phyloP scores from a whole-genome alignment of 2,888 invertebrate species.

The Helobdella robusta region DNA sequence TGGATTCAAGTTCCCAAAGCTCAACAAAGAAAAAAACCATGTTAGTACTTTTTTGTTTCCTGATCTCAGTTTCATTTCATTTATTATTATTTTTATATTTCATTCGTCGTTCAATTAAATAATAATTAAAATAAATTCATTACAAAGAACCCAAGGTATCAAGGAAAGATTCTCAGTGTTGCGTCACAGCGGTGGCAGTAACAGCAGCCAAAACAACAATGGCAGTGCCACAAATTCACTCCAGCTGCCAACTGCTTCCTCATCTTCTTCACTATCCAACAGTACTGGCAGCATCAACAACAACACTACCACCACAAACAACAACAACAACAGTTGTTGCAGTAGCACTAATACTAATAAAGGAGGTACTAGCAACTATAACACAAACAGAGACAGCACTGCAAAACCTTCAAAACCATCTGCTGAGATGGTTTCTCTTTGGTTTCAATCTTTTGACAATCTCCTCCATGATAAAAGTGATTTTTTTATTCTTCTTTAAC shows the following conservation, averaged over 20 bases:
- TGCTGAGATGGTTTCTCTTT: slow-evolving; percentile 6
- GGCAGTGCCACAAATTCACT: too few species aligned
- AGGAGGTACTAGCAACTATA: too few species aligned
- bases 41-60: not conserved
- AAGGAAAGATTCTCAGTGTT: slow-evolving; percentile 20
- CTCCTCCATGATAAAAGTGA: slow-evolving; percentile 23
- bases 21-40: not conserved
- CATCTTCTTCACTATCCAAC: too few species aligned
- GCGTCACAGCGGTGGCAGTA: not conserved
- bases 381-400: too few species aligned
- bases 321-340: too few species aligned
- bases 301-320: too few species aligned
- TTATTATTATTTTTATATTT: not conserved
- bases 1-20: slow-evolving; percentile 1
- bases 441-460: slow-evolving; percentile 21
- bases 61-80: not conserved
- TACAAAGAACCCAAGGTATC: slow-evolving; percentile 21
- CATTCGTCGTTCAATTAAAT: not conserved
- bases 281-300: too few species aligned
- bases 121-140: too few species aligned
- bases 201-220: not conserved
- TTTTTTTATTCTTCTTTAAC: not conserved
- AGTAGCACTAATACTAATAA: too few species aligned
- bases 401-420: slow-evolving; percentile 11
- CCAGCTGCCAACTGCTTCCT: too few species aligned